Conservation (phyloP, 2,797 vertebrate species). For the Megaceryle alcyon region DNA sequence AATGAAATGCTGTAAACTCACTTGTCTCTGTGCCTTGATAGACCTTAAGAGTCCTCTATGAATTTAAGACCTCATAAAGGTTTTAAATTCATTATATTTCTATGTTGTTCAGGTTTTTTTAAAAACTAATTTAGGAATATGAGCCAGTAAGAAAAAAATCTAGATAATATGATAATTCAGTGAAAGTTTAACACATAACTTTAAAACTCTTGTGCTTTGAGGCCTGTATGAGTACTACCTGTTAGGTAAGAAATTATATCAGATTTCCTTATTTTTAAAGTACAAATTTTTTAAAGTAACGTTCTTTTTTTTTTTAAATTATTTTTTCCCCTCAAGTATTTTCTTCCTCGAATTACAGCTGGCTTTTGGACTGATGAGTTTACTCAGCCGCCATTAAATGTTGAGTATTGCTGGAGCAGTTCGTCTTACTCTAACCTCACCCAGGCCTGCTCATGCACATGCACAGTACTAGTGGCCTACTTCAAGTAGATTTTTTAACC, state of each 20-base stretch:
- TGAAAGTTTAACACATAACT: neutral
- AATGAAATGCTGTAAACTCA: neutral
- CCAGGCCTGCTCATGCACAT: no score
- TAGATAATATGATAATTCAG: neutral
- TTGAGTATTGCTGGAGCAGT: no score
- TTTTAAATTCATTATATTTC: neutral
- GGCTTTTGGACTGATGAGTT: neutral
- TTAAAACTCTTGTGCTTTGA: neutral
- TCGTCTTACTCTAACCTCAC: neutral
- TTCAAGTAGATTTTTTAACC: neutral
- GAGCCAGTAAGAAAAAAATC: neutral
- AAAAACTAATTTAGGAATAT: neutral
- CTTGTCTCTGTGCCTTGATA: neutral
- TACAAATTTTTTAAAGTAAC: neutral
- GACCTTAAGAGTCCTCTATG: neutral
- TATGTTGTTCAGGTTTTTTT: neutral
- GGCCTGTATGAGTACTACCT: neutral
- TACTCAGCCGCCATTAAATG: neutral
- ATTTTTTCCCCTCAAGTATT: neutral
- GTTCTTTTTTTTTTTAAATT: neutral
- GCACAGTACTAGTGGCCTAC: neutral
- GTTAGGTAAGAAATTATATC: neutral
- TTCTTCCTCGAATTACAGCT: neutral
- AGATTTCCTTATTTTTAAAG: neutral
- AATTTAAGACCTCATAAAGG: neutral